Conservation (phyloP, 2,888 invertebrate genomes). For the Charanyca ferruginea region DNA sequence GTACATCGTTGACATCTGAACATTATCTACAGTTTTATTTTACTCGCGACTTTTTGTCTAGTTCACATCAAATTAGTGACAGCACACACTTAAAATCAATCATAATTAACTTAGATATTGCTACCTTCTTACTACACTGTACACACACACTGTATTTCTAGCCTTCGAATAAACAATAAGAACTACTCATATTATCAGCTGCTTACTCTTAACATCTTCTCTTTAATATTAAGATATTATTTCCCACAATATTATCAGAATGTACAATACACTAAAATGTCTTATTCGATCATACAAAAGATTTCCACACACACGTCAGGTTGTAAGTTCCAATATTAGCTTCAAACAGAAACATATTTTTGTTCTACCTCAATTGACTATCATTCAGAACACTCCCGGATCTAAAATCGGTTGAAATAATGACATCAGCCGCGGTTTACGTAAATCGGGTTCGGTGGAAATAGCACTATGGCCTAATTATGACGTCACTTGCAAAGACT, state of each 20-base stretch:
- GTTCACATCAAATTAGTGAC: too few relatives aligned
- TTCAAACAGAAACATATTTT: conserved; percentile 32
- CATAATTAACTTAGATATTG: too few relatives aligned
- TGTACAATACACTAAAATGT: background rate
- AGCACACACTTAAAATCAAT: too few relatives aligned
- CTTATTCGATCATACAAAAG: background rate
- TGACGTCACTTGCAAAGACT: conserved; percentile 39
- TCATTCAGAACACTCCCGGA: conserved; percentile 35
- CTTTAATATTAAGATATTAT: too few relatives aligned
- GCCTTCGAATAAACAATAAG: too few relatives aligned
- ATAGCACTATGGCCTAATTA: conserved; percentile 42
- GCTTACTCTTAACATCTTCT: too few relatives aligned
- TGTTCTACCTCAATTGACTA: conserved; percentile 5
- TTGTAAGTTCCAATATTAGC: conserved; percentile 11
- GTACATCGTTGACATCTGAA: too few relatives aligned
- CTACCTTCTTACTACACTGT: too few relatives aligned
- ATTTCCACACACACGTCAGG: background rate
- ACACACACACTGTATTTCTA: too few relatives aligned
- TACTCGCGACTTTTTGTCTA: too few relatives aligned
- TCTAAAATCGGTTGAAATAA: conserved; percentile 47
- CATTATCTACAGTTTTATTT: too few relatives aligned
- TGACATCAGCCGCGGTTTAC: conserved; percentile 48
- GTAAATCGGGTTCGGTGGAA: conserved; percentile 38
- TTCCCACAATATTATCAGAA: too few relatives aligned
- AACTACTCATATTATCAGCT: background rate